Evolutionary conservation across 64 coral and sea anemone genomes (phyloP).

Genomic region (Actinia tenebrosa): DNA sequence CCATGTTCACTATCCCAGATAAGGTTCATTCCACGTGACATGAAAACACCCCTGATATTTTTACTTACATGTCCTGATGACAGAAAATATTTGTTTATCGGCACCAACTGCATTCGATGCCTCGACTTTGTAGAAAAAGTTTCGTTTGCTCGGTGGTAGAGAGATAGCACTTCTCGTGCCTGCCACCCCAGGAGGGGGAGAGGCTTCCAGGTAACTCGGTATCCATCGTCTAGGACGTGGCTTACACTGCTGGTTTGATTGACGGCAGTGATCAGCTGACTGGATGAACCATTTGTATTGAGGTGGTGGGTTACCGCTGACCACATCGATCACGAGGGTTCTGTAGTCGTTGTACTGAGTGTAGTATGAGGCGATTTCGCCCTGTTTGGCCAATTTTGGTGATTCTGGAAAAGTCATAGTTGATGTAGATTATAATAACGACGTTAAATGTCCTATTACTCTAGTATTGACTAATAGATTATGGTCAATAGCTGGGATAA

Average conservation of each 20-base stretch:
- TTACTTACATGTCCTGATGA: slow-evolving; percentile 42
- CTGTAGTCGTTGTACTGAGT: slow-evolving; percentile 11
- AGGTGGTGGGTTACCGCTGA: slow-evolving; percentile 40
- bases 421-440: too few relatives aligned
- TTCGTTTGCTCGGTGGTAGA: slow-evolving; percentile 19
- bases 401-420: slow-evolving; percentile 14
- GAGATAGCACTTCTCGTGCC: slow-evolving; percentile 26
- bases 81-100: slow-evolving; percentile 39
- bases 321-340: slow-evolving; percentile 14
- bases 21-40: too few relatives aligned
- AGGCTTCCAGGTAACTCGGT: slow-evolving; percentile 3
- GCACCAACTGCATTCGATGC: slow-evolving; percentile 34
- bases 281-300: slow-evolving; percentile 51
- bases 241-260: neutral
- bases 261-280: slow-evolving; percentile 8
- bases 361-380: slow-evolving; percentile 20
- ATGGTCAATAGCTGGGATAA: too few relatives aligned
- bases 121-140: slow-evolving; percentile 44
- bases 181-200: slow-evolving; percentile 25
- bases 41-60: neutral
- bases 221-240: slow-evolving; percentile 34
- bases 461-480: too few relatives aligned
- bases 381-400: slow-evolving; percentile 42
- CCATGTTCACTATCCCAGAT: too few relatives aligned
- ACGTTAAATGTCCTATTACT: too few relatives aligned